Evolutionary conservation across 2,888 invertebrate species (phyloP).

Genomic region (Macrosiphum euphorbiae): DNA sequence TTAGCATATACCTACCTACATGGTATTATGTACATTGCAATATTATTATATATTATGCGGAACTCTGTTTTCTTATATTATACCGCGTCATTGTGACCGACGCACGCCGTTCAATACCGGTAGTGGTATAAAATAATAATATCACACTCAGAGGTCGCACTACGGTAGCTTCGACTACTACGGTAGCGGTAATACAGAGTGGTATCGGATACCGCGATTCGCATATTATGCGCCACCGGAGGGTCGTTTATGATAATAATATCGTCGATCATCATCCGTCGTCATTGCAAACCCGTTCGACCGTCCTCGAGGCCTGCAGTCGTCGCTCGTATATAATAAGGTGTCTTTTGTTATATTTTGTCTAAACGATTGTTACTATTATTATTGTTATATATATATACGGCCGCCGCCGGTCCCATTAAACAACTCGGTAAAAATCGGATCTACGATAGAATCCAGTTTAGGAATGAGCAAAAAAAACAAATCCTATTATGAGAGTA

Average conservation of each 20-base stretch:
- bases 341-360: conserved; percentile 8
- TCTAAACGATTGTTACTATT: conserved; percentile 40
- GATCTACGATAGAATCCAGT: conserved; percentile 46
- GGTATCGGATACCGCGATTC: neutral
- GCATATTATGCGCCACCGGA: neutral
- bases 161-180: neutral
- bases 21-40: neutral
- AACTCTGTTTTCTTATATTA: neutral
- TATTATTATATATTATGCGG: neutral
- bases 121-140: neutral
- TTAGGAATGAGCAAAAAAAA: neutral
- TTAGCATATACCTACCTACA: too few relatives aligned
- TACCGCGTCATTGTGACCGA: neutral
- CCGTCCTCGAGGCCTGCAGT: neutral
- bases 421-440: conserved; percentile 53
- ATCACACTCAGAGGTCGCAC: neutral
- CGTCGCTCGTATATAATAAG: neutral
- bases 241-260: neutral
- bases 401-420: conserved; percentile 4
- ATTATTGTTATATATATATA: neutral
- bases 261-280: neutral
- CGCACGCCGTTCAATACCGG: neutral
- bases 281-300: conserved; percentile 30
- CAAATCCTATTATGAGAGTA: neutral
- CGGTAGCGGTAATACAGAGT: neutral